Percentiles rank a stretch among this genome's conserved stretches.
Conservation (phyloP, 2,113 vertebrate genomes). For the Mus spicilegus region DNA sequence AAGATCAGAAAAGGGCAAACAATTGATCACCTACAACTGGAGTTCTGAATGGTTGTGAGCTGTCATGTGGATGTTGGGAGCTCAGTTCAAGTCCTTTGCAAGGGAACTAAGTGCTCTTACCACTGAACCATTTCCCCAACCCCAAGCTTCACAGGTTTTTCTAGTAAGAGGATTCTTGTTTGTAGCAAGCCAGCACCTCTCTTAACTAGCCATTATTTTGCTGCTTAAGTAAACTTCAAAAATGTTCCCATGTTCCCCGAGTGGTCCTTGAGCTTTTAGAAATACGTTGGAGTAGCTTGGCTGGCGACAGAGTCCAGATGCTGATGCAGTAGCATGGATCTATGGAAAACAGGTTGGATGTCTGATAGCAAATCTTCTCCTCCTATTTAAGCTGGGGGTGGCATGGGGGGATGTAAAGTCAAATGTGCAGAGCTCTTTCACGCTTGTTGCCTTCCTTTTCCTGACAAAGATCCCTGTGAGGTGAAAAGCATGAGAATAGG, state of each 20-base stretch:
- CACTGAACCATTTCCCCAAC: neutral
- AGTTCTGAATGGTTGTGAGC: neutral
- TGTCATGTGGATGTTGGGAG: neutral
- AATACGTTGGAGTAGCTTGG: neutral
- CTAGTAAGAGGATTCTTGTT: neutral
- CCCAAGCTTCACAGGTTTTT: neutral
- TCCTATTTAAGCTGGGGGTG: neutral
- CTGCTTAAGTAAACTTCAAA: neutral
- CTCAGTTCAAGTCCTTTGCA: neutral
- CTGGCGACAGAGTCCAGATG: neutral
- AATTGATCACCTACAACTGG: neutral
- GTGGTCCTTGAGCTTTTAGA: slow-evolving; percentile 22
- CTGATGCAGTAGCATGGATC: neutral
- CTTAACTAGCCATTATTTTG: neutral
- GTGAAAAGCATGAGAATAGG: neutral
- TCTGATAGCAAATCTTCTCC: slow-evolving; percentile 4
- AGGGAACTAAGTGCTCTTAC: neutral
- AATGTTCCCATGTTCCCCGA: neutral
- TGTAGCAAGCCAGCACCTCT: neutral
- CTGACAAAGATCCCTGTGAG: neutral
- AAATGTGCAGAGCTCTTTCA: neutral
- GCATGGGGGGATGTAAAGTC: neutral
- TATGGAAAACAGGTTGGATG: neutral
- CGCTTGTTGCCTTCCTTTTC: neutral
- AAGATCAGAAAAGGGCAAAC: neutral